Percentiles rank a stretch among this genome's conserved stretches.
phyloP scores from a whole-genome alignment of 2,113 vertebrate species.

The Neoarius graeffei region DNA sequence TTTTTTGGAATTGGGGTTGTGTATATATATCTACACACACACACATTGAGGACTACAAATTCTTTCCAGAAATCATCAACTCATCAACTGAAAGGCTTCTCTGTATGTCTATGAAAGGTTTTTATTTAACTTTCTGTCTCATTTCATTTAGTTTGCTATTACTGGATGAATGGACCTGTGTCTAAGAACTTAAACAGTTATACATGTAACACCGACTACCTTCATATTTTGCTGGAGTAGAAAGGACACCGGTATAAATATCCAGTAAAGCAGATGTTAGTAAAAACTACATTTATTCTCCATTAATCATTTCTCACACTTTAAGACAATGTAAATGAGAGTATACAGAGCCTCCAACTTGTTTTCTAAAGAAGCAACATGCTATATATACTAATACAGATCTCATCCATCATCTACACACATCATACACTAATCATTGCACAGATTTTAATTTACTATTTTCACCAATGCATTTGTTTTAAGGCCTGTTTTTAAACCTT shows the following conservation, averaged over 20 bases:
- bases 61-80: slow-evolving; percentile 9
- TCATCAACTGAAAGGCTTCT: background rate
- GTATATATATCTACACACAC: background rate
- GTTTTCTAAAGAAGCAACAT: background rate
- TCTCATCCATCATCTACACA: background rate
- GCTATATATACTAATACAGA: background rate
- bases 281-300: background rate
- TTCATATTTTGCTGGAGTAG: background rate
- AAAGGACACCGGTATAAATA: background rate
- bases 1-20: no score
- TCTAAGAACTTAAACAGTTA: slow-evolving; percentile 6
- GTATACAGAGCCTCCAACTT: background rate
- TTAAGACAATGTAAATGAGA: background rate
- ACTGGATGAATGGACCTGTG: slow-evolving; percentile 25
- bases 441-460: background rate
- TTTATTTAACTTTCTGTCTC: slow-evolving; percentile 6
- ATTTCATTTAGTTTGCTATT: slow-evolving; percentile 19
- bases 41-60: background rate
- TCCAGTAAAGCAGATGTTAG: background rate
- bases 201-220: background rate
- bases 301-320: background rate
- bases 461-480: background rate
- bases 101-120: slow-evolving; percentile 29
- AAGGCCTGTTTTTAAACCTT: background rate
- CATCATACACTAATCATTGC: background rate